Evolutionary conservation across 2,888 invertebrate genomes (phyloP), one percentile per base, ranked within the genome.

Genomic region (Nemotelus pantherinus): DNA sequence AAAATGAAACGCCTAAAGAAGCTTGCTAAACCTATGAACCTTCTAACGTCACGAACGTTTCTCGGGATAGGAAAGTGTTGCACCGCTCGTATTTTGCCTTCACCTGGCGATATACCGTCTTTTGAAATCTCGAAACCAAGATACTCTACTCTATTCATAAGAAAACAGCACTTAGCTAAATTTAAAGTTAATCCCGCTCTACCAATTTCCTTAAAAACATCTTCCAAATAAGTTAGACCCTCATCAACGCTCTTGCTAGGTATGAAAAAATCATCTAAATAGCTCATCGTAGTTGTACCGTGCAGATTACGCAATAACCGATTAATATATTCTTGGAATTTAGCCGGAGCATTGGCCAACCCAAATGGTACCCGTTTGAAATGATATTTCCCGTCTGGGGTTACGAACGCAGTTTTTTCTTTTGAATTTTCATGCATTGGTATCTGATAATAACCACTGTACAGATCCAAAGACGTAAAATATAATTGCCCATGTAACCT

Each of bases 1-100:
- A 76, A 77, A 10, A 86, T 82, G 78, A 84, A 86, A 64, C 85
- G 85, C 44, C 84, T 57, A 75, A 85, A 86, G 80, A 84, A 85
- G 45, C 83, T 83, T 0, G 84, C 83, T 5, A 86, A 68, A 2
- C 84, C 84, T 9, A 85, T 76, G 78, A 85, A 85, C 64, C 82
- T 82, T 77, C 83, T 83, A 2, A 85, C 64, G 25, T 25, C 25
- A 25, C 25, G 25, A 1, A 79, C 58, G 3, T 76, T 81, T 65
- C n/a, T 82, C 0, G 84, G 84, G 44, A 78, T 79, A 10, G 83
- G 83, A 80, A 83, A 84, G 1, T 80, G 77, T 45, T 77, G 68
- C 1, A 85, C 82, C 9, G 83, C 82, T 45, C 81, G 47, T 0
- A 81, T 2, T 82, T 81, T 3, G 84, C 84, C 50, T 65, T 53